Evolutionary conservation across 2,797 vertebrate genomes (phyloP).

Genomic region (Acipenser oxyrinchus): DNA sequence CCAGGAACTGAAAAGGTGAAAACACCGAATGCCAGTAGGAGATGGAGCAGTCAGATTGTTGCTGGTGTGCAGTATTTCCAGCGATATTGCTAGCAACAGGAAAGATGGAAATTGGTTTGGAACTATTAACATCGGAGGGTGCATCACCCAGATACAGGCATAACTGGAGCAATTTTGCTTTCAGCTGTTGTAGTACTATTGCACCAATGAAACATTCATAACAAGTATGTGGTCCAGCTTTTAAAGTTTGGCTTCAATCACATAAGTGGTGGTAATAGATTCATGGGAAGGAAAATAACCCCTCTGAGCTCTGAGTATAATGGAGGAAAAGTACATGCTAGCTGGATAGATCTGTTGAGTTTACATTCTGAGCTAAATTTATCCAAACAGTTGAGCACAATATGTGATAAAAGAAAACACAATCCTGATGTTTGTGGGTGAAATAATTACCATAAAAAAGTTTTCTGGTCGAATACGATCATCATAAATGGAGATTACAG

Average conservation of each 20-base stretch:
- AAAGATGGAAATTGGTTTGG: constrained; percentile 33
- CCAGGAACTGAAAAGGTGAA: neutral
- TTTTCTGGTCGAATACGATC: no score
- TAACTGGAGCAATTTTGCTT: constrained; percentile 27
- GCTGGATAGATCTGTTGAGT: neutral
- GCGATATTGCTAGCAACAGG: constrained; percentile 36
- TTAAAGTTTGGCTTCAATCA: constrained; percentile 45
- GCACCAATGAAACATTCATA: constrained; percentile 57
- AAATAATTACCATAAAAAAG: no score
- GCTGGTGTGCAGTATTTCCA: constrained; percentile 33
- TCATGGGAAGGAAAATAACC: constrained; percentile 37
- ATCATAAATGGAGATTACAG: no score
- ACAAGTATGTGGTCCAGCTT: constrained; percentile 50
- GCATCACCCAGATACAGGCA: constrained; percentile 27
- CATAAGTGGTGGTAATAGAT: constrained; percentile 22
- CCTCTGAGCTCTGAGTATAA: constrained; percentile 24
- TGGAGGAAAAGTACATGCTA: neutral
- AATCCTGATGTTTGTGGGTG: no score
- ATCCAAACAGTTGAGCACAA: no score
- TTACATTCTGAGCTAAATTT: no score
- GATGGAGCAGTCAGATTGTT: constrained; percentile 20
- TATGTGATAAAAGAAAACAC: no score
- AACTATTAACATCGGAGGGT: constrained; percentile 41
- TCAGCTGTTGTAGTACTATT: constrained; percentile 41
- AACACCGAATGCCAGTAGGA: neutral